phyloP scores from a whole-genome alignment of 2,113 vertebrate species.

The Galbula dea region DNA sequence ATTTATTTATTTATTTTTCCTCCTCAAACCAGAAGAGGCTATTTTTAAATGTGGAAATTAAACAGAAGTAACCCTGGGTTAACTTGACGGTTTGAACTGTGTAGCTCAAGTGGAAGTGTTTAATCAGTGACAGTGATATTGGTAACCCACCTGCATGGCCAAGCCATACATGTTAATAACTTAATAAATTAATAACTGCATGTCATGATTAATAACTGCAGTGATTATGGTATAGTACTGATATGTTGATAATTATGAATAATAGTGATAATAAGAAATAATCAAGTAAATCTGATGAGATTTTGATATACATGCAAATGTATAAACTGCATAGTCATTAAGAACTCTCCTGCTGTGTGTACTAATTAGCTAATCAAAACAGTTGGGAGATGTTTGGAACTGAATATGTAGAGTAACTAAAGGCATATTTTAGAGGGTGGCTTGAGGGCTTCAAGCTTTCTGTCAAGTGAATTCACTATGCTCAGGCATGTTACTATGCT shows the following conservation, averaged over 20 bases:
- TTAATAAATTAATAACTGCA: neutral
- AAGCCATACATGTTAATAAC: neutral
- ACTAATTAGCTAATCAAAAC: neutral
- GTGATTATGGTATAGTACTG: neutral
- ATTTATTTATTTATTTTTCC: neutral
- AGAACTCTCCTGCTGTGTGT: neutral
- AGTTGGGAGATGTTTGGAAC: neutral
- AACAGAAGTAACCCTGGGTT: neutral
- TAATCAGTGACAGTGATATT: neutral
- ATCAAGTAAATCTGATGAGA: neutral
- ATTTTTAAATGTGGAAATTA: neutral
- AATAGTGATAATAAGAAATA: neutral
- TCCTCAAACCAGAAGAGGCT: neutral
- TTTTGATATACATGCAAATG: neutral
- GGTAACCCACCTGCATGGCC: neutral
- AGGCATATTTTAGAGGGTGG: neutral
- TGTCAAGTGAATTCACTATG: neutral
- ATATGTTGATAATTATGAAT: neutral
- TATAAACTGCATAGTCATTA: neutral
- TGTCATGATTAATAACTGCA: neutral
- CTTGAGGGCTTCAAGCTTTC: neutral
- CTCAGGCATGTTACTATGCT: neutral
- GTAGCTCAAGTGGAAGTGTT: neutral
- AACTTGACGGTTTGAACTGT: neutral
- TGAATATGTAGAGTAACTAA: neutral